A percentile compares a stretch with the other conserved stretches of the same genome.
phyloP scores from a whole-genome alignment of 2,888 invertebrate genomes.

The Lutraria lutraria region DNA sequence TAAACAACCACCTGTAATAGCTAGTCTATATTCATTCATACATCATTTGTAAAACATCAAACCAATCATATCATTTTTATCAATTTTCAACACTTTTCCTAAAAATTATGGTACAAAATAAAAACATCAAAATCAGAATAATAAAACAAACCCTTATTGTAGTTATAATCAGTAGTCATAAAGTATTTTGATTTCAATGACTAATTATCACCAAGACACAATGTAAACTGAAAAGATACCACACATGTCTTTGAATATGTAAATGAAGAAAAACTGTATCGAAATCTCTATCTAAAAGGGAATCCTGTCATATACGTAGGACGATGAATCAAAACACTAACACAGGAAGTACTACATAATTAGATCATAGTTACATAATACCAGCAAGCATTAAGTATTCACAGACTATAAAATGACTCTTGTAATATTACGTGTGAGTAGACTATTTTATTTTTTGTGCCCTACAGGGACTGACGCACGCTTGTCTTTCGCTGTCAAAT shows the following conservation, averaged over 20 bases:
- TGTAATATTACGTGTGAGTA: constrained; percentile 37
- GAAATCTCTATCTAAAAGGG: too few species aligned
- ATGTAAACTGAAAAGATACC: too few species aligned
- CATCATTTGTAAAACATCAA: background rate
- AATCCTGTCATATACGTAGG: background rate
- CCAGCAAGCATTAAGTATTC: constrained; percentile 16
- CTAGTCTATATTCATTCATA: background rate
- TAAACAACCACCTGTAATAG: background rate
- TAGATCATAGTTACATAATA: background rate
- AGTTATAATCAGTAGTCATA: background rate
- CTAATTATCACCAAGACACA: background rate
- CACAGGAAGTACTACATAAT: background rate
- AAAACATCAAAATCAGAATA: background rate
- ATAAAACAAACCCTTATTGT: background rate
- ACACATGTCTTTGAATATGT: too few species aligned
- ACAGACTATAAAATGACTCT: constrained; percentile 16
- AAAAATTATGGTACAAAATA: background rate
- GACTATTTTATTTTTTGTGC: constrained; percentile 19
- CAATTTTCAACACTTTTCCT: background rate
- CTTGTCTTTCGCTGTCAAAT: constrained; percentile 50
- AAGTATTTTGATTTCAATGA: background rate
- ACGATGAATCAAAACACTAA: background rate
- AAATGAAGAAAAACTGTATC: too few species aligned
- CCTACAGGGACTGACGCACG: constrained; percentile 43
- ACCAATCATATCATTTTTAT: background rate